Evolutionary conservation across 2,888 invertebrate genomes (phyloP).

Genomic region (Lepidocyrtoides sp.): DNA sequence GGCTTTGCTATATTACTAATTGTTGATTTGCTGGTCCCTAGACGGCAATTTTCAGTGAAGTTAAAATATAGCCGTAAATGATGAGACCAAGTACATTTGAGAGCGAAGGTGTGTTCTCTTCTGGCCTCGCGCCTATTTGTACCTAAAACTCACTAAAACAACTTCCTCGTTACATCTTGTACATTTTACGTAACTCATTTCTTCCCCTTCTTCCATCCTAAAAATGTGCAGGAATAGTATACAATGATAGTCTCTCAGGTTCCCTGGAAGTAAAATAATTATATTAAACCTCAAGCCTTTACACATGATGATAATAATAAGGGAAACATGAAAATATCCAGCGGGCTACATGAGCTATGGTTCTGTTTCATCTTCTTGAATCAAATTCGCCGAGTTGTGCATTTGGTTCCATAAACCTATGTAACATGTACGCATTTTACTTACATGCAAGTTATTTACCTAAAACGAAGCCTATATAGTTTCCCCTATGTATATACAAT

Average conservation of each 20-base stretch:
- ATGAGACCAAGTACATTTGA: conserved; percentile 51
- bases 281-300: conserved; percentile 60
- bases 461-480: too few species aligned
- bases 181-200: background rate
- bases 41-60: conserved; percentile 72
- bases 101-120: background rate
- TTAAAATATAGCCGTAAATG: conserved; percentile 71
- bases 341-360: conserved; percentile 30
- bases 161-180: background rate
- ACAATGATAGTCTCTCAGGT: conserved; percentile 2
- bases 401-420: too few species aligned
- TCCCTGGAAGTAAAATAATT: conserved; percentile 50
- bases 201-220: background rate
- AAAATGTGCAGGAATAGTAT: background rate
- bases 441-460: too few species aligned
- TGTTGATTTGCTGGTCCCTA: conserved; percentile 79
- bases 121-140: background rate
- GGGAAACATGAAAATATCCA: conserved; percentile 47
- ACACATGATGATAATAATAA: conserved; percentile 49
- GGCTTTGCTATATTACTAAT: conserved; percentile 77
- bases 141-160: too few species aligned
- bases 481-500: too few species aligned
- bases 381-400: background rate
- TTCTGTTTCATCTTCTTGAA: background rate
- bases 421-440: too few species aligned